Evolutionary conservation across 1,140 invertebrate species (phyloP), one percentile per base, ranked within the genome.

Genomic region (Drosophila guanche): DNA sequence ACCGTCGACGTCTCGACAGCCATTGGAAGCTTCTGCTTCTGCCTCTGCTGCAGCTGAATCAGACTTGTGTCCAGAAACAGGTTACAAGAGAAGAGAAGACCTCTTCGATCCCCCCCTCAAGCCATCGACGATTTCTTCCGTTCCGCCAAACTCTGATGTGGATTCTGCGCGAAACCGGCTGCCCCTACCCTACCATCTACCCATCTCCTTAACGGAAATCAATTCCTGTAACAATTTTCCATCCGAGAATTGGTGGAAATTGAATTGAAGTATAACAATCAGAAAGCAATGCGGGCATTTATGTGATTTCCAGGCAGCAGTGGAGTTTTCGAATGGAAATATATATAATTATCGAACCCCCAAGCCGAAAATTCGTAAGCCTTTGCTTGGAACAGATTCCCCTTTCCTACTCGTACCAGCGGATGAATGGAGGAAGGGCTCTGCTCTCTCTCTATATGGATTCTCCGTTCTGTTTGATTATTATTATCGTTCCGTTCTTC

Each of bases 91-190:
- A 20, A 20, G n/a, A n/a, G n/a, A n/a, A n/a, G n/a, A 20, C 16
- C 29, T 52, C 41, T 27, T 29, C 48, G 20, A 25, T 29, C 33
- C 23, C 42, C 23, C 43, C 62, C n/a, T n/a, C 59, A 65, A 16
- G 57, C 61, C 43, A 63, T 62, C 20, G 25, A 22, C 66, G 66
- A 62, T 68, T 69, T 69, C 66, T 69, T 69, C 63, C 66, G 63
- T 68, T 69, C 63, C 62, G 66, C 66, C 56, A 68, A 68, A 40
- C 68, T 68, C 65, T 54, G 46, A 66, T 68, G 65, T 67, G 48
- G 61, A 66, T 67, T 65, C 48, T 33, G 23, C 48, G 12, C 47
- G 48, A 37, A 67, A 67, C 65, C 65, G 65, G 65, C 65, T 67
- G 66, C 66, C 66, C 66, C 65, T 48, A 0, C 10, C 10, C 10